These are phyloP conservation scores for Madoqua kirkii DNA, from an alignment of 2,113 vertebrate genomes.

Conservation along the genomic window DNA sequence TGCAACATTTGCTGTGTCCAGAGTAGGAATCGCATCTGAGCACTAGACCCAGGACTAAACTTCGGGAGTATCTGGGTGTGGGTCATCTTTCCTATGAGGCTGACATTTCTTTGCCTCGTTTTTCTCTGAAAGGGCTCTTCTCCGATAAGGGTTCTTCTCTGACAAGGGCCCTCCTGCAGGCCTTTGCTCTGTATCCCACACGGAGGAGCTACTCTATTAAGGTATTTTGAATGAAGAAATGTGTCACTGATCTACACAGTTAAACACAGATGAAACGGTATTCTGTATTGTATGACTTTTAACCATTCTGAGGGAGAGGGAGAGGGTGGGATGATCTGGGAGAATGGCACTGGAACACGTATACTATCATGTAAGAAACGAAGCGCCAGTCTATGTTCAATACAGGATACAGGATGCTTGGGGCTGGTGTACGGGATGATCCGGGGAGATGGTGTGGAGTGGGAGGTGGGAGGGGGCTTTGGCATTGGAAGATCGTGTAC, in stretches of 20 bases:
- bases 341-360: too few relatives aligned
- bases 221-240: not conserved
- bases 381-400: too few relatives aligned
- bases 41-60: not conserved
- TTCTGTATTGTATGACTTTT: not conserved
- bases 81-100: not conserved
- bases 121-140: not conserved
- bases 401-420: too few relatives aligned
- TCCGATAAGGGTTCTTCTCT: not conserved
- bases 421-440: too few relatives aligned
- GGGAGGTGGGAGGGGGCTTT: too few relatives aligned
- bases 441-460: too few relatives aligned
- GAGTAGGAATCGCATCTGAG: fast-evolving
- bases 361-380: too few relatives aligned
- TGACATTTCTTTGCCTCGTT: not conserved
- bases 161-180: not conserved
- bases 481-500: too few relatives aligned
- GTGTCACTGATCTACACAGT: not conserved
- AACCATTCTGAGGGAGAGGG: too few relatives aligned
- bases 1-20: not conserved
- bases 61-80: fast-evolving
- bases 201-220: not conserved
- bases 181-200: not conserved
- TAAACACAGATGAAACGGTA: not conserved
- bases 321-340: too few relatives aligned